Conservation (phyloP, 2,888 invertebrate species). For the Tipula vernalis region DNA sequence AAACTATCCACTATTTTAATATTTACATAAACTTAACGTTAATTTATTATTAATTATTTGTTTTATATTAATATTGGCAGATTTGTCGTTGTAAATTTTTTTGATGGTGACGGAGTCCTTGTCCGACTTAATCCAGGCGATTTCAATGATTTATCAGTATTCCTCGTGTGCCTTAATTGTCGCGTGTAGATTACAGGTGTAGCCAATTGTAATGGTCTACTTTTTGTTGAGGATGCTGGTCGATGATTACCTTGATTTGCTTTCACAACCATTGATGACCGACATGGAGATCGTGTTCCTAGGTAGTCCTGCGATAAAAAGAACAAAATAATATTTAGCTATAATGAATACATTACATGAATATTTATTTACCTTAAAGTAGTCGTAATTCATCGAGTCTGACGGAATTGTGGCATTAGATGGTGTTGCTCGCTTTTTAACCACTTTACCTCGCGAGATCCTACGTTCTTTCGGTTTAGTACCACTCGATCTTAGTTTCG, state of each 20-base stretch:
- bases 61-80: not conserved
- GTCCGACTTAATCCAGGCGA: not conserved
- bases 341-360: not conserved
- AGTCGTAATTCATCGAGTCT: constrained; percentile 16
- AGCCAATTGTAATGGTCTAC: not conserved
- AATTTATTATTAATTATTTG: not conserved
- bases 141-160: not conserved
- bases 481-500: constrained; percentile 22
- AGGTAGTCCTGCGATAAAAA: constrained; percentile 14
- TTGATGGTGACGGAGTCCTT: not conserved
- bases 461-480: constrained; percentile 21
- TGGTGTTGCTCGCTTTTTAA: constrained; percentile 14
- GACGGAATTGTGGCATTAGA: constrained; percentile 10
- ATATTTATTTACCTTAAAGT: constrained; percentile 17
- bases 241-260: not conserved
- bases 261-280: constrained; percentile 16
- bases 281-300: constrained; percentile 15
- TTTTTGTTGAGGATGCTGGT: not conserved
- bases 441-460: constrained; percentile 16
- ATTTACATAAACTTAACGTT: not conserved
- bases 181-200: not conserved
- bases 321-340: not conserved
- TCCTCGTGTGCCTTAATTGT: not conserved
- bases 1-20: not conserved
- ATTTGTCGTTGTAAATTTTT: constrained; percentile 5